Evolutionary conservation across 2,113 vertebrate genomes (phyloP), one percentile per base, ranked within the genome.

Genomic region (Lepus europaeus): DNA sequence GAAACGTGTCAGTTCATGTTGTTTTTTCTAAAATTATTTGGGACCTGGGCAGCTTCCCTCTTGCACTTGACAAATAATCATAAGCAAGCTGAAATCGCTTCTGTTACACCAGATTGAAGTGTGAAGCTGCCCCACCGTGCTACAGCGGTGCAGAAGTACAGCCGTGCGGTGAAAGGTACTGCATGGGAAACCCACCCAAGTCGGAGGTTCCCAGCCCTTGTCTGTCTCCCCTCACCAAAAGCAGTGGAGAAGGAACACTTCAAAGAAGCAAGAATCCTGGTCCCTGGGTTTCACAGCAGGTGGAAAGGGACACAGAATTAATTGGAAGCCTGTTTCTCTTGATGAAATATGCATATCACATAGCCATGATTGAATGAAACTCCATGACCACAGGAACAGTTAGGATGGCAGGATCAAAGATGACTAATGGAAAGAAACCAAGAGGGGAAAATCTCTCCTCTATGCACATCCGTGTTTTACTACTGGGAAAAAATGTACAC

Each of bases 21-120:
- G 63, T 88, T 87, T 36, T 96, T 97, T 97, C 87, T 93, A 89
- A 97, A 97, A 97, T 64, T 92, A 96, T 53, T 96, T 77, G 72
- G 85, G 73, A 64, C 66, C 77, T 66, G 83, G 91, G 76, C 33
- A 95, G 51, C 79, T 95, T 96, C 61, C 88, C 51, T 91, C 68
- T 49, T 69, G 20, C 20, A n/a, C 81, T 77, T 97, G 85, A 82
- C 91, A 96, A 96, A 72, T 95, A 94, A 95, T 78, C 85, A 90
- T 79, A 66, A 53, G 95, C 10, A 96, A 96, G 23, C 72, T 77
- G 87, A 90, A 39, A 77, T 82, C 23, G 3, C 85, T 96, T 96
- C 80, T 90, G 84, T 89, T 96, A 87, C 97, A 97, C 45, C 4
- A 87, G 86, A 74, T 89, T 88, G 95, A 96, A 72, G 89, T 49